Percentiles rank a stretch among this genome's conserved stretches.
phyloP scores from a whole-genome alignment of 2,797 vertebrate species.

The Sylvia borin region DNA sequence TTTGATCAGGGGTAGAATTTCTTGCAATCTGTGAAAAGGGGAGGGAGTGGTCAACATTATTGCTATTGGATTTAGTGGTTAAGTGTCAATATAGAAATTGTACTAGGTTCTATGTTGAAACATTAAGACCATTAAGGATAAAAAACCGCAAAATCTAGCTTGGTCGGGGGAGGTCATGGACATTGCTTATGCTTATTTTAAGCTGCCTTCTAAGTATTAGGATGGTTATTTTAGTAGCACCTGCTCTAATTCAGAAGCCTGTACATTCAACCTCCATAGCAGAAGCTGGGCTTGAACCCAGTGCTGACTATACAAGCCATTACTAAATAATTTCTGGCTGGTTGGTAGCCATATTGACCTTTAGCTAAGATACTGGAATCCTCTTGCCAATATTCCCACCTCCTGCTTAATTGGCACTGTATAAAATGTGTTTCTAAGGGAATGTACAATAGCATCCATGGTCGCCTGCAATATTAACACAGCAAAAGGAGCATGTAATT shows the following conservation, averaged over 20 bases:
- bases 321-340: slow-evolving; percentile 45
- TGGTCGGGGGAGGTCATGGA: slow-evolving; percentile 26
- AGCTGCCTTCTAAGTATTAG: neutral
- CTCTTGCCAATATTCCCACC: slow-evolving; percentile 43
- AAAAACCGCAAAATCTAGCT: neutral
- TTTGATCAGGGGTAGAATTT: slow-evolving; percentile 37
- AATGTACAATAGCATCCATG: slow-evolving; percentile 20
- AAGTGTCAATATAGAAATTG: slow-evolving; percentile 28
- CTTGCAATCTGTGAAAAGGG: neutral
- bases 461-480: slow-evolving; percentile 33
- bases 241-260: slow-evolving; percentile 55
- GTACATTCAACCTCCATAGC: slow-evolving; percentile 29
- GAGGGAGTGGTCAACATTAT: neutral
- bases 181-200: slow-evolving; percentile 52
- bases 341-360: slow-evolving; percentile 53
- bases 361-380: slow-evolving; percentile 54
- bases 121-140: neutral
- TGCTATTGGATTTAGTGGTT: slow-evolving; percentile 14
- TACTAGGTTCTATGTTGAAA: slow-evolving; percentile 23
- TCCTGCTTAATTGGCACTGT: slow-evolving; percentile 58
- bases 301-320: slow-evolving; percentile 46
- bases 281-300: slow-evolving; percentile 46
- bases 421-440: slow-evolving; percentile 56
- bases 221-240: slow-evolving; percentile 30
- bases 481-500: slow-evolving; percentile 56